Percentiles rank a stretch among this genome's conserved stretches.
Evolutionary conservation across 1,140 invertebrate genomes (phyloP).

Genomic region (Ladona fulva): DNA sequence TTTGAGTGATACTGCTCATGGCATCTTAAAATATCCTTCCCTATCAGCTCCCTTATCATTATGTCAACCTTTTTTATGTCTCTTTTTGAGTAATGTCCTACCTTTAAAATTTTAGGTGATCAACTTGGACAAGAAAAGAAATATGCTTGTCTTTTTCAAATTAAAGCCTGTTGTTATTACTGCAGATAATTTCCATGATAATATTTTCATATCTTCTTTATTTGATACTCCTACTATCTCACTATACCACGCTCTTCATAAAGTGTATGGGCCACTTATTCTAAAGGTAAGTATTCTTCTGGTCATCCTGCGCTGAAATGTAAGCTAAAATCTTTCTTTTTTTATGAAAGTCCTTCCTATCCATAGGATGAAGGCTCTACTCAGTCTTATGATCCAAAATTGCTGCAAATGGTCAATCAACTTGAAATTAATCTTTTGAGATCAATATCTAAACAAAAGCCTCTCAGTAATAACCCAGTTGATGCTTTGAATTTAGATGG

Average conservation of each 20-base stretch:
- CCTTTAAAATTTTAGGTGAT: neutral
- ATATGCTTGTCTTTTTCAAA: neutral
- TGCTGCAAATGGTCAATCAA: neutral
- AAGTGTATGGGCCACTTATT: neutral
- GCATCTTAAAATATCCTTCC: too few species aligned
- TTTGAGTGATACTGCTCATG: too few species aligned
- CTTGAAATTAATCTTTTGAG: neutral
- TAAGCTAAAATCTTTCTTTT: too few species aligned
- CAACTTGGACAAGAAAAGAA: neutral
- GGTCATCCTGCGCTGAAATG: too few species aligned
- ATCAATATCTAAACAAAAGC: neutral
- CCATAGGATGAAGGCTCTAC: neutral
- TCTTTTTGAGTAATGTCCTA: too few species aligned
- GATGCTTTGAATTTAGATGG: neutral
- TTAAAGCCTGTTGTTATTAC: neutral
- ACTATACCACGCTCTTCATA: neutral
- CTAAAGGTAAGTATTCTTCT: neutral
- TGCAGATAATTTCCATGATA: neutral
- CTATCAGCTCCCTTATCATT: too few species aligned
- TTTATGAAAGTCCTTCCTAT: too few species aligned
- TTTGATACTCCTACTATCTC: neutral
- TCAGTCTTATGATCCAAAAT: neutral
- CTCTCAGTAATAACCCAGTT: neutral
- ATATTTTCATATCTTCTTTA: neutral
- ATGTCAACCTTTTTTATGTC: too few species aligned